A percentile compares a stretch with the other conserved stretches of the same genome.
phyloP scores from a whole-genome alignment of 2,113 vertebrate genomes.

The Melanotaenia duboulayi region DNA sequence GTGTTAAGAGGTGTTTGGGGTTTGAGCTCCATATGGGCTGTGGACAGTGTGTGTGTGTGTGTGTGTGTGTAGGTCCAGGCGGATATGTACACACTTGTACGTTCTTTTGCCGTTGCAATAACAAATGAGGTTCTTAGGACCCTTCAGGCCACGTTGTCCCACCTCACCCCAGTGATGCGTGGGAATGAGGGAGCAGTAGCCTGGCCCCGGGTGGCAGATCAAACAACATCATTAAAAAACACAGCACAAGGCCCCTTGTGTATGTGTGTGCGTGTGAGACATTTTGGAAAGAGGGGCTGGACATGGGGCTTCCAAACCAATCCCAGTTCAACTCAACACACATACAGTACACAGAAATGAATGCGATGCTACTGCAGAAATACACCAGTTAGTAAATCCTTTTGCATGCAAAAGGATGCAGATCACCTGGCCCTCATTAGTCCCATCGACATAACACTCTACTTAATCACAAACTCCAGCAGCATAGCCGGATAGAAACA shows the following conservation, averaged over 20 bases:
- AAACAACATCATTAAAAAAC: conserved; percentile 73
- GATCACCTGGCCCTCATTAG: conserved; percentile 65
- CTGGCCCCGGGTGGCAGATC: conserved; percentile 68
- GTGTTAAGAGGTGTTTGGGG: conserved; percentile 77
- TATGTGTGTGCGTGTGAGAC: conserved; percentile 39
- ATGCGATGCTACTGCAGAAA: conserved; percentile 36
- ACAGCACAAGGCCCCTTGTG: conserved; percentile 66
- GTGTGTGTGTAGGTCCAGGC: conserved; percentile 1
- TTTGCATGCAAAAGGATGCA: conserved; percentile 14
- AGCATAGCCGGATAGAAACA: conserved; percentile 30
- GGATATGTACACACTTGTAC: conserved; percentile 36
- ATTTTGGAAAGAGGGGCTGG: conserved; percentile 56
- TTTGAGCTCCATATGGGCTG: conserved; percentile 42
- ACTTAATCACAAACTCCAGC: conserved; percentile 53
- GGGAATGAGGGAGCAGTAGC: conserved; percentile 62
- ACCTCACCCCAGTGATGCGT: conserved; percentile 42
- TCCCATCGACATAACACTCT: conserved; percentile 38
- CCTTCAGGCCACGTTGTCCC: conserved; percentile 25
- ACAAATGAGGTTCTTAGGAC: conserved; percentile 21
- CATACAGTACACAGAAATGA: conserved; percentile 15
- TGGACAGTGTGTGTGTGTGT: conserved; percentile 8
- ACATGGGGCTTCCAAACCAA: conserved; percentile 66
- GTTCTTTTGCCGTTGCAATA: conserved; percentile 33
- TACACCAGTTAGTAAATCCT: conserved; percentile 20
- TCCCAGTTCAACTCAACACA: conserved; percentile 51